Evolutionary conservation across 2,113 vertebrate species (phyloP).

Genomic region (Atherinomorus stipes): DNA sequence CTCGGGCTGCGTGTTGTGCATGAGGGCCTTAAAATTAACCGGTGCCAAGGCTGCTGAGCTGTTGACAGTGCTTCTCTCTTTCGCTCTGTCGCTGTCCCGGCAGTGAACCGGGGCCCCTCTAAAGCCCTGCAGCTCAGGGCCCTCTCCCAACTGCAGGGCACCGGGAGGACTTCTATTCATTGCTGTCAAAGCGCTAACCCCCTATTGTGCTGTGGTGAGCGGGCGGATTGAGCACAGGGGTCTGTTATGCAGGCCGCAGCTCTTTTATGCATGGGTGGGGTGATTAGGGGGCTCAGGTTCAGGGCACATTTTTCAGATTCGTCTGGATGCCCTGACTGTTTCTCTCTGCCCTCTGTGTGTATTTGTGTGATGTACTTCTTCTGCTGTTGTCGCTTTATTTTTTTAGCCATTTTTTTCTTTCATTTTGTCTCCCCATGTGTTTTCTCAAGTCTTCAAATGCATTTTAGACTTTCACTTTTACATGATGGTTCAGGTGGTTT

Average conservation of each 20-base stretch:
- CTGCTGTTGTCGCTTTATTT: not conserved
- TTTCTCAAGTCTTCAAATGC: not conserved
- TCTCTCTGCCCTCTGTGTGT: slow-evolving; percentile 36
- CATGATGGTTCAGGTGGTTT: slow-evolving; percentile 31
- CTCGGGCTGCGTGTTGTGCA: slow-evolving; percentile 21
- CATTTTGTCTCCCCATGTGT: not conserved
- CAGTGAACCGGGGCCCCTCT: slow-evolving; percentile 68
- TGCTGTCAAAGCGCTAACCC: slow-evolving; percentile 76
- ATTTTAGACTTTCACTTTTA: slow-evolving; percentile 20
- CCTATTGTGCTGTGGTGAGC: slow-evolving; percentile 76
- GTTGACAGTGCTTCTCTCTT: slow-evolving; percentile 57
- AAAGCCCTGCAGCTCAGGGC: slow-evolving; percentile 70
- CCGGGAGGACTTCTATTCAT: slow-evolving; percentile 76
- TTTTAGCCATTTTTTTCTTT: not conserved
- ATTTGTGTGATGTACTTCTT: slow-evolving; percentile 7
- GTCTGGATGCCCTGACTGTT: slow-evolving; percentile 55
- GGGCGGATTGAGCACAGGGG: slow-evolving; percentile 69
- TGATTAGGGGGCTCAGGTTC: slow-evolving; percentile 72
- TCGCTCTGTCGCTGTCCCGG: slow-evolving; percentile 50
- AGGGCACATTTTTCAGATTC: slow-evolving; percentile 73
- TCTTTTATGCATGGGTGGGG: slow-evolving; percentile 74
- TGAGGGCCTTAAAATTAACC: slow-evolving; percentile 16
- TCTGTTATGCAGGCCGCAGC: slow-evolving; percentile 74
- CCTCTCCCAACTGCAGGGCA: slow-evolving; percentile 68
- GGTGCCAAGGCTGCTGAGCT: slow-evolving; percentile 59